These are phyloP conservation scores for Thripadectes ignobilis DNA, from an alignment of 2,797 vertebrate species.

Conservation along the genomic window DNA sequence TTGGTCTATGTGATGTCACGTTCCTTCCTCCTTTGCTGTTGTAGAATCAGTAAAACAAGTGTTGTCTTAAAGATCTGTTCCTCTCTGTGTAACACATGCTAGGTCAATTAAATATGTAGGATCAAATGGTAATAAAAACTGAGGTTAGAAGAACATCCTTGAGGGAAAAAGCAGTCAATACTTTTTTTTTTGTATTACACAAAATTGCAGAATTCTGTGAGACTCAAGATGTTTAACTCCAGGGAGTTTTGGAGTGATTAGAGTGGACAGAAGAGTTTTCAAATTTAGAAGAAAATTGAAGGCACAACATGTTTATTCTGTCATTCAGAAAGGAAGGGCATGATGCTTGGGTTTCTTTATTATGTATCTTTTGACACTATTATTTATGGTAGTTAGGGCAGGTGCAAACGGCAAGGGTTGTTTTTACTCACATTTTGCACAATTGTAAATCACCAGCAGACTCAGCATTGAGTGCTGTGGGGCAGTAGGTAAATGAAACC, in stretches of 20 bases:
- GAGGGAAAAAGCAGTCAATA: not conserved
- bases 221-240: not conserved
- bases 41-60: not conserved
- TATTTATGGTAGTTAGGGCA: not conserved
- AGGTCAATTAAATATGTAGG: not conserved
- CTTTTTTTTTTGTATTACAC: not conserved
- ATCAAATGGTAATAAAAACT: not conserved
- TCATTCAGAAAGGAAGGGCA: not conserved
- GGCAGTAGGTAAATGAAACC: not conserved
- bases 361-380: not conserved
- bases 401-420: not conserved
- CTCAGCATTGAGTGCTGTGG: rapidly evolving
- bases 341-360: not conserved
- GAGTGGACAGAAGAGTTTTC: not conserved
- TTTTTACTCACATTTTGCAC: not conserved
- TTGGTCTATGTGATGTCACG: not conserved
- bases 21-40: not conserved
- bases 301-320: not conserved
- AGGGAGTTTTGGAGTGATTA: not conserved
- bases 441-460: not conserved
- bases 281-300: not conserved
- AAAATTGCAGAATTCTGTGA: not conserved
- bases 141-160: not conserved
- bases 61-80: not conserved
- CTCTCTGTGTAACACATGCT: not conserved